These are phyloP conservation scores for Ivindomyrus marchei DNA, from an alignment of 2,113 vertebrate genomes.

Conservation along the genomic window DNA sequence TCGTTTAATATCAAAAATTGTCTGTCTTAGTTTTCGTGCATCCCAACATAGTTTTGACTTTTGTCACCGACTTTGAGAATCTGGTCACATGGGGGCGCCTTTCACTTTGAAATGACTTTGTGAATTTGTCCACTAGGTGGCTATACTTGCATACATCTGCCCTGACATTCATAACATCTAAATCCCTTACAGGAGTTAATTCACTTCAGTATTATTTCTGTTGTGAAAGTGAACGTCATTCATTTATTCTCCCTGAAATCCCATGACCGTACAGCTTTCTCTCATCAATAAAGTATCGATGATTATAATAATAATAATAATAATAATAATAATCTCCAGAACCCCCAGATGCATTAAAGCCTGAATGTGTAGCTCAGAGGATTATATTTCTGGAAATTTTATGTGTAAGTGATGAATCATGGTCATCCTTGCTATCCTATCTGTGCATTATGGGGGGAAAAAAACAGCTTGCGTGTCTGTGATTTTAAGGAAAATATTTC, in stretches of 20 bases:
- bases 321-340: background rate
- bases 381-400: background rate
- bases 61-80: background rate
- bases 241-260: background rate
- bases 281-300: no score
- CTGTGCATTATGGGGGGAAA: background rate
- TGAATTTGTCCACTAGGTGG: background rate
- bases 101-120: background rate
- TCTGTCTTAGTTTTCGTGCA: background rate
- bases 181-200: background rate
- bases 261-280: background rate
- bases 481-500: background rate
- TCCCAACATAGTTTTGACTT: background rate
- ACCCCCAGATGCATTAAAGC: background rate
- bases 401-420: background rate
- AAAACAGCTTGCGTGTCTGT: background rate
- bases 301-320: background rate
- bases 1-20: conserved; percentile 26
- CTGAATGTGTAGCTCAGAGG: background rate
- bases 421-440: background rate
- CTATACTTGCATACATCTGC: background rate
- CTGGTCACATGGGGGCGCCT: background rate
- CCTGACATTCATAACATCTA: background rate
- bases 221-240: background rate
- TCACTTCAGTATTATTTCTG: background rate